These are phyloP conservation scores for Halcyon smyrnensis DNA, from an alignment of 2,797 vertebrate genomes.

Conservation along the genomic window DNA sequence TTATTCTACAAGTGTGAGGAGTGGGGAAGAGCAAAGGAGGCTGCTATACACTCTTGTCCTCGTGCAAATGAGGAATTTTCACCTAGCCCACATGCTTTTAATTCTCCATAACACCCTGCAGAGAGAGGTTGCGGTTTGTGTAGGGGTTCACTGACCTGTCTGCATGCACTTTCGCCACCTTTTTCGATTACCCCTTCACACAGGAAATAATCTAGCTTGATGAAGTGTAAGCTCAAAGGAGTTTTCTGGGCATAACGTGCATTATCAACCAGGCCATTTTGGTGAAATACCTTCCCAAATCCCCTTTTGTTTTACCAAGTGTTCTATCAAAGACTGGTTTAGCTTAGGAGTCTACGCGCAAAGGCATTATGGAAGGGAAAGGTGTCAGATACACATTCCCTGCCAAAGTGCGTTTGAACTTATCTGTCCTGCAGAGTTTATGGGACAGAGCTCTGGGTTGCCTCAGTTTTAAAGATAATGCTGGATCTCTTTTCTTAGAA, in stretches of 20 bases:
- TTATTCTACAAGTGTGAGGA: background rate
- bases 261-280: background rate
- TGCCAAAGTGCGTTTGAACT: constrained; percentile 23
- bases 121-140: background rate
- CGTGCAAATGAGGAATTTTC: background rate
- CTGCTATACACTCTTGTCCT: background rate
- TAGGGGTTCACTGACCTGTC: background rate
- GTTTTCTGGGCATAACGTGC: background rate
- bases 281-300: background rate
- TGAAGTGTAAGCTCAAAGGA: background rate
- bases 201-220: background rate
- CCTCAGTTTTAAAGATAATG: constrained; percentile 33
- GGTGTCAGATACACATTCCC: background rate
- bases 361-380: background rate
- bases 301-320: background rate
- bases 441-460: background rate
- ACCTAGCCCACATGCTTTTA: background rate
- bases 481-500: constrained; percentile 8
- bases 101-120: background rate
- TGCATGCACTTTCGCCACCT: background rate
- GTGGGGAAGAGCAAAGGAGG: background rate
- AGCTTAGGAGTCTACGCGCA: background rate
- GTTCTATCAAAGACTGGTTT: background rate
- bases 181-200: background rate
- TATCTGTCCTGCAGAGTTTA: background rate